Conservation (phyloP, 2,888 invertebrate genomes). For the Drosophila infuscata region DNA sequence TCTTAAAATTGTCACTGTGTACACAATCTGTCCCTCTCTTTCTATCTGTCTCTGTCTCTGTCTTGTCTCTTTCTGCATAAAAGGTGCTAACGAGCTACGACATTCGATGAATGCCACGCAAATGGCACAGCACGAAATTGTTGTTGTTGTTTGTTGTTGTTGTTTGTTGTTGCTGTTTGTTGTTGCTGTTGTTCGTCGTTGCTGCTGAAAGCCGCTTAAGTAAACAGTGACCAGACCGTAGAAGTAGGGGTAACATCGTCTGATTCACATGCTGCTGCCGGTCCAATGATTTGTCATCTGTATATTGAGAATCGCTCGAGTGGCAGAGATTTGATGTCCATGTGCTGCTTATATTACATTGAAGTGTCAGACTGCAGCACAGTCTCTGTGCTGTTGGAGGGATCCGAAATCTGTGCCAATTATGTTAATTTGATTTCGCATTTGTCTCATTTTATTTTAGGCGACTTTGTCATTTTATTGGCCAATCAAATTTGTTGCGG, state of each 20-base stretch:
- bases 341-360: slow-evolving; percentile 25
- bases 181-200: slow-evolving; percentile 7
- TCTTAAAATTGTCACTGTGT: background rate
- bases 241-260: slow-evolving; percentile 13
- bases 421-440: slow-evolving; percentile 75
- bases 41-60: background rate
- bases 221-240: slow-evolving; percentile 11
- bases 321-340: background rate
- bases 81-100: slow-evolving; percentile 66
- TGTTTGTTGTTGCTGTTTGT: background rate
- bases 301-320: slow-evolving; percentile 3
- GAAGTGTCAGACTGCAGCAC: slow-evolving; percentile 8
- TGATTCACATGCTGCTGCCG: slow-evolving; percentile 22
- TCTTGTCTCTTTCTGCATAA: slow-evolving; percentile 10
- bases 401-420: slow-evolving; percentile 67
- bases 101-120: slow-evolving; percentile 52
- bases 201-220: slow-evolving; percentile 50
- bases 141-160: slow-evolving; percentile 12
- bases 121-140: slow-evolving; percentile 38
- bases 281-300: slow-evolving; percentile 42
- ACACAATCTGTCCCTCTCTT: background rate
- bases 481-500: slow-evolving; percentile 74
- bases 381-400: background rate
- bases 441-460: slow-evolving; percentile 44
- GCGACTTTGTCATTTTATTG: slow-evolving; percentile 57